Percentiles rank a stretch among this genome's conserved stretches.
phyloP scores from a whole-genome alignment of 2,888 invertebrate genomes.

The Erynnis tages region DNA sequence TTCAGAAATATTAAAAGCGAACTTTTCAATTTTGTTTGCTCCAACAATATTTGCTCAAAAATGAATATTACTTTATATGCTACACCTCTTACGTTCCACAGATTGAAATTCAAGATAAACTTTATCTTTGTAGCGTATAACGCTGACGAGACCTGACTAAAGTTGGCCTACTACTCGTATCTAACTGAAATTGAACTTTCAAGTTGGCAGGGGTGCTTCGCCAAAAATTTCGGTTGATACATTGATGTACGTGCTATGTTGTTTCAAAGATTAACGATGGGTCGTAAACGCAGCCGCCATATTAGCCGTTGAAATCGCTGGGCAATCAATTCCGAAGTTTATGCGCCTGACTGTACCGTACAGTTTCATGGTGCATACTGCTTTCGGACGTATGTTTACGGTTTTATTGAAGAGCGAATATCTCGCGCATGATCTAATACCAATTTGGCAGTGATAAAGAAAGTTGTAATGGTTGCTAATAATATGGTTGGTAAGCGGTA shows the following conservation, averaged over 20 bases:
- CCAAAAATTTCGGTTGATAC: slow-evolving; percentile 26
- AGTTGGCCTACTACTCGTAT: slow-evolving; percentile 27
- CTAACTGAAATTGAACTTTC: slow-evolving; percentile 27
- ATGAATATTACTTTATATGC: slow-evolving; percentile 25
- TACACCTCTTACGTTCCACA: slow-evolving; percentile 22
- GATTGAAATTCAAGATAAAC: slow-evolving; percentile 28
- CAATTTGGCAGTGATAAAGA: too few relatives aligned
- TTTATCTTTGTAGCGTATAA: slow-evolving; percentile 25
- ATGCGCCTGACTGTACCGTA: slow-evolving; percentile 1
- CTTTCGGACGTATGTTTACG: not conserved
- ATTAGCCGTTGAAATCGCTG: slow-evolving; percentile 17
- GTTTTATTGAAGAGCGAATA: not conserved
- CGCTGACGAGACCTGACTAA: slow-evolving; percentile 24
- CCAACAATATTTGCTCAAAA: slow-evolving; percentile 17
- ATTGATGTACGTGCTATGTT: slow-evolving; percentile 26
- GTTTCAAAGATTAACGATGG: slow-evolving; percentile 25
- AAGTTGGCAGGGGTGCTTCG: slow-evolving; percentile 22
- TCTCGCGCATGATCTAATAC: too few relatives aligned
- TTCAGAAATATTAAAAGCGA: too few relatives aligned
- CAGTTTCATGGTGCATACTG: not conserved
- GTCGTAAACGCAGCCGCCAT: slow-evolving; percentile 22
- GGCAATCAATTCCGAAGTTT: slow-evolving; percentile 15
- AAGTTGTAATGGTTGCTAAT: too few relatives aligned
- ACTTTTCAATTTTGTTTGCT: slow-evolving; percentile 19
- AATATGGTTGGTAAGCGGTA: too few relatives aligned